These are phyloP conservation scores for Drosophila obscura DNA, from an alignment of 1,140 invertebrate species.

Conservation along the genomic window DNA sequence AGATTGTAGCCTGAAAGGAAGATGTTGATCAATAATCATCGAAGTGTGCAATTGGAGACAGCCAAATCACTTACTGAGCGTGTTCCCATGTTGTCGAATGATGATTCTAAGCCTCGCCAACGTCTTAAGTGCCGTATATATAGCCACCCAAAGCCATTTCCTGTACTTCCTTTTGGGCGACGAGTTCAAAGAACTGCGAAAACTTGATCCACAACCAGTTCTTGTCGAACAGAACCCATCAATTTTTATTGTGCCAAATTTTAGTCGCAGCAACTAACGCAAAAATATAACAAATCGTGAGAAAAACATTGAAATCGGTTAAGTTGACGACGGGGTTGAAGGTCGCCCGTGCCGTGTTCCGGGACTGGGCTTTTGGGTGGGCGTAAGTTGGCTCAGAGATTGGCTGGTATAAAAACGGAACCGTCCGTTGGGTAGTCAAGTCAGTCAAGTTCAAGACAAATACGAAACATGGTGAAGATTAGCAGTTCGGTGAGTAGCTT, in stretches of 20 bases:
- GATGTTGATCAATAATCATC: not conserved
- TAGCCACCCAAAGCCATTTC: constrained; percentile 56
- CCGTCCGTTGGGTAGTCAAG: constrained; percentile 25
- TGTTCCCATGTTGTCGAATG: constrained; percentile 38
- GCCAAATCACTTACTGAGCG: constrained; percentile 47
- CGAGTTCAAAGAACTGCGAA: constrained; percentile 70
- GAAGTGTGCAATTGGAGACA: not conserved
- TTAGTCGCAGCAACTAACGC: constrained; percentile 68
- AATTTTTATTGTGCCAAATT: constrained; percentile 47
- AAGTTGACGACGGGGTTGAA: constrained; percentile 56
- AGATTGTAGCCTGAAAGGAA: constrained; percentile 22
- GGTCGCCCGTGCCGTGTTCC: constrained; percentile 59
- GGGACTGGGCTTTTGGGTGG: constrained; percentile 46
- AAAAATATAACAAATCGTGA: constrained; percentile 59
- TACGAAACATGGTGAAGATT: constrained; percentile 53
- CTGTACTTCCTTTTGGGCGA: constrained; percentile 62
- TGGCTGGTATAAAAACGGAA: constrained; percentile 61
- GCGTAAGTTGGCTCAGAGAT: constrained; percentile 37
- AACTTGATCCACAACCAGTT: constrained; percentile 59
- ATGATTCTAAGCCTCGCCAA: constrained; percentile 50
- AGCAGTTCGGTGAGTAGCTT: constrained; percentile 51
- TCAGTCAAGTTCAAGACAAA: constrained; percentile 60
- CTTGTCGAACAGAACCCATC: constrained; percentile 20
- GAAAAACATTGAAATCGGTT: constrained; percentile 71
- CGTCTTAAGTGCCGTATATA: constrained; percentile 47